A percentile compares a stretch with the other conserved stretches of the same genome.
phyloP scores from a whole-genome alignment of 2,888 invertebrate species.

The Oscheius sp. region DNA sequence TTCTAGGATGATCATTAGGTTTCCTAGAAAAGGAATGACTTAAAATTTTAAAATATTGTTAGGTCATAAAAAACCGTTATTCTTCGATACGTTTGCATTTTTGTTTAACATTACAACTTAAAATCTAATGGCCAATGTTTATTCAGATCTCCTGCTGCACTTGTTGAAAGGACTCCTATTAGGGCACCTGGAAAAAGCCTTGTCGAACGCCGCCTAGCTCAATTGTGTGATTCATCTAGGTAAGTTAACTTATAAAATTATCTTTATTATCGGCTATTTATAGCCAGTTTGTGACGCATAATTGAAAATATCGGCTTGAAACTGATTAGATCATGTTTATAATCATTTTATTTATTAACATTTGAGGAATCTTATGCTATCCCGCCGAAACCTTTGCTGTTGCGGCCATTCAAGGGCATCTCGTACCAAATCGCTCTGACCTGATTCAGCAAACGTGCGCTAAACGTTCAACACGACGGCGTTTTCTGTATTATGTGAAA shows the following conservation, averaged over 20 bases:
- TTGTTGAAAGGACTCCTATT: constrained; percentile 20
- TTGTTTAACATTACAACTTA: no score
- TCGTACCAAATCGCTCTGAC: not conserved
- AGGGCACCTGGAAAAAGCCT: constrained; percentile 23
- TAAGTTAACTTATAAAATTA: constrained; percentile 16
- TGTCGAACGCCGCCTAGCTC: constrained; percentile 25
- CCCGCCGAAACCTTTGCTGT: no score
- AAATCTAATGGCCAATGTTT: no score
- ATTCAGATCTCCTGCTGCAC: constrained; percentile 22
- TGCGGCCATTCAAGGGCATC: constrained; percentile 17
- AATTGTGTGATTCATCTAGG: not conserved
- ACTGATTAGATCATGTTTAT: not conserved
- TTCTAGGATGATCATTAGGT: no score
- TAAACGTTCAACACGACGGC: not conserved
- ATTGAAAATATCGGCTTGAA: no score
- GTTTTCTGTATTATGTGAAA: not conserved
- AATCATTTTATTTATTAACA: not conserved
- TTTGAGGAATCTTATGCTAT: no score
- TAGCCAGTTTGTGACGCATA: no score
- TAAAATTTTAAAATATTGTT: no score
- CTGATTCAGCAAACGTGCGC: constrained; percentile 1
- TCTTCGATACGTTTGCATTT: no score
- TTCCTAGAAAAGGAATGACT: no score
- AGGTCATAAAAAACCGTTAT: no score
- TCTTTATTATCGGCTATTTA: no score